Evolutionary conservation across 2,888 invertebrate species (phyloP).

Genomic region (Sicus ferrugineus): DNA sequence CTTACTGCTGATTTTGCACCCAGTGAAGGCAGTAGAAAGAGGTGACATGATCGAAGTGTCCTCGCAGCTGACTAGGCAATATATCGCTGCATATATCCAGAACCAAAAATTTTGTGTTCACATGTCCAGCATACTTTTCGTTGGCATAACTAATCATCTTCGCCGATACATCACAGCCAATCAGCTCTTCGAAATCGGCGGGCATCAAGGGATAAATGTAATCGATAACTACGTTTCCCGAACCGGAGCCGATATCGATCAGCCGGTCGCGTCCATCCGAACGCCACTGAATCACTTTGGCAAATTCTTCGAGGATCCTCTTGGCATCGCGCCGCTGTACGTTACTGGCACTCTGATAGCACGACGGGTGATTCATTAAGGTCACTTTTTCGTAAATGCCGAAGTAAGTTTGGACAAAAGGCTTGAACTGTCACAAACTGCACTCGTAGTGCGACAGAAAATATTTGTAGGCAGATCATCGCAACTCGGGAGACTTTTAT

Average conservation of each 20-base stretch:
- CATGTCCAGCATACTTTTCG: slow-evolving; percentile 64
- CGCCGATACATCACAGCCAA: slow-evolving; percentile 76
- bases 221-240: slow-evolving; percentile 74
- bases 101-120: slow-evolving; percentile 60
- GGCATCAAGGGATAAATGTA: slow-evolving; percentile 72
- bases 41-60: slow-evolving; percentile 72
- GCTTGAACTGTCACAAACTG: no score
- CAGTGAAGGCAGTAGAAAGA: slow-evolving; percentile 83
- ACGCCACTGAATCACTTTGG: slow-evolving; percentile 71
- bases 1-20: slow-evolving; percentile 71
- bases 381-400: no score
- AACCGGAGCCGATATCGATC: slow-evolving; percentile 79
- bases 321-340: slow-evolving; percentile 74
- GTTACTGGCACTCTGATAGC: slow-evolving; percentile 75
- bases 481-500: no score
- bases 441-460: no score
- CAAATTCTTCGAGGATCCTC: slow-evolving; percentile 71
- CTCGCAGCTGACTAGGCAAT: slow-evolving; percentile 65
- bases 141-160: slow-evolving; percentile 76
- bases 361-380: slow-evolving; percentile 71
- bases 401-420: no score
- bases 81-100: slow-evolving; percentile 67
- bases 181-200: slow-evolving; percentile 65
- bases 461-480: no score
- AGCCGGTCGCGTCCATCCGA: slow-evolving; percentile 66